Evolutionary conservation across 2,888 invertebrate genomes (phyloP).

Genomic region (Meteorus cinctellus): DNA sequence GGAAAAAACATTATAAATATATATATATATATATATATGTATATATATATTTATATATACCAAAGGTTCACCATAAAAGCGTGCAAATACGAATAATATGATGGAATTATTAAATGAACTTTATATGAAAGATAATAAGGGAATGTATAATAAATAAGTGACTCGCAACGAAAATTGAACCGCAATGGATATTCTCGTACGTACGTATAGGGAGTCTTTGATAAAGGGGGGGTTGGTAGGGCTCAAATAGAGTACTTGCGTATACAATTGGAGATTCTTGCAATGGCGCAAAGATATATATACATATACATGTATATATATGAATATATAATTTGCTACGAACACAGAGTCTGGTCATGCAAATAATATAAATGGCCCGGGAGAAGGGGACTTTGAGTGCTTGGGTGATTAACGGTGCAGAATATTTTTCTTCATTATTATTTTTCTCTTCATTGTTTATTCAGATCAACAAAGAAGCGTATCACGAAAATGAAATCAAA

Average conservation of each 20-base stretch:
- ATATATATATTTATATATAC: constrained; percentile 10
- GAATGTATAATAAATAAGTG: constrained; percentile 30
- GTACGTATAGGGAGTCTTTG: constrained; percentile 29
- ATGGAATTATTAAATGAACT: constrained; percentile 35
- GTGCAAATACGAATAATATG: constrained; percentile 61
- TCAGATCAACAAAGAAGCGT: constrained; percentile 20
- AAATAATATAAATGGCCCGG: constrained; percentile 70
- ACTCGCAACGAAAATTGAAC: constrained; percentile 40
- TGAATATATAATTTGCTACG: constrained; percentile 66
- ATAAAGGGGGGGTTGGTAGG: not conserved
- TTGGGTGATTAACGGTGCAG: constrained; percentile 66
- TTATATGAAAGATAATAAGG: constrained; percentile 26
- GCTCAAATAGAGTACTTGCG: constrained; percentile 44
- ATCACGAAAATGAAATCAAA: constrained; percentile 26
- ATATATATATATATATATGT: not conserved
- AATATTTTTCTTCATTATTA: constrained; percentile 28
- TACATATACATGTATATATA: constrained; percentile 23
- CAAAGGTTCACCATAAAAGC: constrained; percentile 66
- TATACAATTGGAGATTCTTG: constrained; percentile 61
- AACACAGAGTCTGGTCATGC: constrained; percentile 73
- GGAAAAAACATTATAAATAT: constrained; percentile 36
- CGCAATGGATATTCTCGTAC: constrained; percentile 48
- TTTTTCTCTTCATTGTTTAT: constrained; percentile 18
- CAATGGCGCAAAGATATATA: constrained; percentile 67
- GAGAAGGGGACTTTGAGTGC: constrained; percentile 68